These are phyloP conservation scores for Carlito syrichta DNA, from an alignment of 2,113 vertebrate species.

Conservation along the genomic window DNA sequence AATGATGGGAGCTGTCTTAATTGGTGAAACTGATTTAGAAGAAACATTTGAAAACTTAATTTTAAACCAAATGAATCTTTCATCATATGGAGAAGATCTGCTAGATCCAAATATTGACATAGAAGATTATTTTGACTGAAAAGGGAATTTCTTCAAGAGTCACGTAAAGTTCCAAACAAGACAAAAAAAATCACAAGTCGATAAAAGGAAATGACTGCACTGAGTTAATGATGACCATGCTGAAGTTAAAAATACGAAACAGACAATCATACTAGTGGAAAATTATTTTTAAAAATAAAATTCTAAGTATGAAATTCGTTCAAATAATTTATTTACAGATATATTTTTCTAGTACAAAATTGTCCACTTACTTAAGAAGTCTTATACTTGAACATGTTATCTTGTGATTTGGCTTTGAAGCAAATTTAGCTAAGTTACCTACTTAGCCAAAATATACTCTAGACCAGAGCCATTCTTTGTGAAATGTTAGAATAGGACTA, in stretches of 20 bases:
- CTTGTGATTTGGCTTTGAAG: neutral
- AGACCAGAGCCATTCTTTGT: neutral
- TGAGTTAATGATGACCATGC: neutral
- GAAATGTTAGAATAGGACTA: neutral
- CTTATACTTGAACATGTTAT: neutral
- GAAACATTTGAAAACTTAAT: constrained; percentile 99
- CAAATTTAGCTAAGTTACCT: neutral
- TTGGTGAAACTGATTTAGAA: constrained; percentile 95
- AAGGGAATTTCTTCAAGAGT: neutral
- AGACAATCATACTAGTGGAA: neutral
- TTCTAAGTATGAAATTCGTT: neutral
- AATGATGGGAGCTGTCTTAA: constrained; percentile 95
- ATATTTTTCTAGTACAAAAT: neutral
- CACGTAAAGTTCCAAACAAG: neutral
- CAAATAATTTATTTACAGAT: neutral
- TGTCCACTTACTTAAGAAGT: neutral
- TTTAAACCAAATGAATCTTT: constrained; percentile 97
- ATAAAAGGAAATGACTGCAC: neutral
- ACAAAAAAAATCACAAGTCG: neutral
- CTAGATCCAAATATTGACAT: constrained; percentile 95
- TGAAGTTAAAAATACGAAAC: neutral
- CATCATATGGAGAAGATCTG: constrained; percentile 91
- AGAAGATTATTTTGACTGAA: constrained; percentile 98
- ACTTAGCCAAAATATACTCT: neutral
- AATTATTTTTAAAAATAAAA: neutral